Evolutionary conservation across 1,140 invertebrate species (phyloP).

Genomic region (Leptopilina clavipes): DNA sequence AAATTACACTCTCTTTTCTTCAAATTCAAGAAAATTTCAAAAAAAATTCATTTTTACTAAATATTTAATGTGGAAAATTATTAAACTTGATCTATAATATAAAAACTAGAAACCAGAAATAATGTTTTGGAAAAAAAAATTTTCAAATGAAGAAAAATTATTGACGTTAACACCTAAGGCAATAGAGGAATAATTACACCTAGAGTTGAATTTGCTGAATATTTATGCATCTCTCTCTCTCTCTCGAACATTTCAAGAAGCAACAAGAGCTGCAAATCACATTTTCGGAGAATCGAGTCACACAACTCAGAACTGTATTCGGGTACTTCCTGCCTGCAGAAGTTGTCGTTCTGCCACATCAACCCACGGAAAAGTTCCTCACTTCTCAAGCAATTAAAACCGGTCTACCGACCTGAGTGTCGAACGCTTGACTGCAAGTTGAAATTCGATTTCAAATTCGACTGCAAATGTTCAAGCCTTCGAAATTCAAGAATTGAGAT

Average conservation of each 20-base stretch:
- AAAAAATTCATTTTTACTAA: too few species aligned
- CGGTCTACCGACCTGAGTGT: conserved; percentile 42
- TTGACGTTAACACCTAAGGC: too few species aligned
- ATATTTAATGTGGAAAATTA: too few species aligned
- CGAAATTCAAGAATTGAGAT: neutral
- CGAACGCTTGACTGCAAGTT: conserved; percentile 46
- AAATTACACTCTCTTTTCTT: too few species aligned
- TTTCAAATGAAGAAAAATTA: too few species aligned
- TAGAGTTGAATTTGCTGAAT: neutral
- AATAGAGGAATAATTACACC: neutral
- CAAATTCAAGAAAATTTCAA: too few species aligned
- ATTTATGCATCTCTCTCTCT: neutral
- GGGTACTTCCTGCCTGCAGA: neutral
- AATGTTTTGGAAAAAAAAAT: too few species aligned
- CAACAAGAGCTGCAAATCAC: conserved; percentile 2
- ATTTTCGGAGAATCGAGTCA: conserved; percentile 3
- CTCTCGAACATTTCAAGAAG: neutral
- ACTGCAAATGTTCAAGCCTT: conserved; percentile 30
- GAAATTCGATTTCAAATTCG: conserved; percentile 36
- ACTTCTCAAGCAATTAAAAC: conserved; percentile 47
- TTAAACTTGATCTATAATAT: too few species aligned
- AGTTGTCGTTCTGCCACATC: conserved; percentile 12
- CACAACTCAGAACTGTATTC: neutral
- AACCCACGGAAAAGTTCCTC: conserved; percentile 43
- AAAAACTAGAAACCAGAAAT: too few species aligned